A percentile compares a stretch with the other conserved stretches of the same genome.
Conservation (phyloP, 1,140 invertebrate species). For the Cydia splendana region DNA sequence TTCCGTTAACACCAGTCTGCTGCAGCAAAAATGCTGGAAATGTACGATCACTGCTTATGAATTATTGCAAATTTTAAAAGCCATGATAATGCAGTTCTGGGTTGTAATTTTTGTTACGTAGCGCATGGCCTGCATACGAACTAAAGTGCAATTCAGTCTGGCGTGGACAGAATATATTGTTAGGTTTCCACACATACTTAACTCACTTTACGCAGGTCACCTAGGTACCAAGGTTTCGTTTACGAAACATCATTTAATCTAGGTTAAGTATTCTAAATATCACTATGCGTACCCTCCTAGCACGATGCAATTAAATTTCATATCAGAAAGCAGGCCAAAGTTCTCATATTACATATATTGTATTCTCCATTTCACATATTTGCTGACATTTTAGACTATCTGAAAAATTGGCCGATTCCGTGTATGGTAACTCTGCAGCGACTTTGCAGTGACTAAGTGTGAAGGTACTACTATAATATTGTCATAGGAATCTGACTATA, state of each 20-base stretch:
- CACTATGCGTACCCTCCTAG: background rate
- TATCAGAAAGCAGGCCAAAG: too few species aligned
- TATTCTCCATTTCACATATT: too few species aligned
- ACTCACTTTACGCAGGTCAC: conserved; percentile 1
- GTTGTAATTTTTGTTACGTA: background rate
- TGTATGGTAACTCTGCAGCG: too few species aligned
- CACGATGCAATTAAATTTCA: background rate
- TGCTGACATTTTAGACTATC: too few species aligned
- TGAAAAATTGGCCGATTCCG: too few species aligned
- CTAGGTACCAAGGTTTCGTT: background rate
- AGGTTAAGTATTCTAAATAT: background rate
- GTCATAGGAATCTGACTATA: too few species aligned
- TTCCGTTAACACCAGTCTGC: too few species aligned
- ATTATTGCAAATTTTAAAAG: background rate
- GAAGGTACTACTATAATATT: too few species aligned
- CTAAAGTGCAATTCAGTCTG: background rate
- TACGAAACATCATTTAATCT: background rate
- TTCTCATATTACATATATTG: too few species aligned
- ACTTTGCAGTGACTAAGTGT: too few species aligned
- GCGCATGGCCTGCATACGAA: background rate
- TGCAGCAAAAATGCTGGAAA: too few species aligned
- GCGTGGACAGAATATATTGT: conserved; percentile 11
- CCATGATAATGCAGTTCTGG: background rate
- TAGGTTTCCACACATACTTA: conserved; percentile 1
- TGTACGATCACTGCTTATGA: too few species aligned